Evolutionary conservation across 2,888 invertebrate genomes (phyloP), one percentile per base, ranked within the genome.

Genomic region (Drosophila buzzatii): DNA sequence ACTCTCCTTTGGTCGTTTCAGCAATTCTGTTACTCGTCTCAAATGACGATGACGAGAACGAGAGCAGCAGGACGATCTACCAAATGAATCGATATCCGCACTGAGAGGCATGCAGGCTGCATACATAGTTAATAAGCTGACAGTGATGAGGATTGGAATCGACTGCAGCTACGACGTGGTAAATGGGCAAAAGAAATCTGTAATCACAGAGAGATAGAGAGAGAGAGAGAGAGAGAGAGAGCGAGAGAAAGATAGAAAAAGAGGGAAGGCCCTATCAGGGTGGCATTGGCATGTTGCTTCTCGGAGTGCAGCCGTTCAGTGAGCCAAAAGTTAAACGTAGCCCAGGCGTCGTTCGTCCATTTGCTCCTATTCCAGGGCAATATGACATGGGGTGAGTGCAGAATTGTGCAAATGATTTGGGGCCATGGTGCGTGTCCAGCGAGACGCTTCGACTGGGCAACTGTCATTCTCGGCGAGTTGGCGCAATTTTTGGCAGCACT

Each of bases 351-450:
- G 23, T 27, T 70, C 27, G 27, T 27, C 6, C 27, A 27, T 5
- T 27, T 27, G 27, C 27, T 27, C 27, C 66, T 55, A 58, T 68
- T 67, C 58, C 53, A 53, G 8, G 47, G 33, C 41, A 41, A n/a
- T 33, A 31, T 35, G 27, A n/a, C 47, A n/a, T 10, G 45, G 39
- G 44, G 45, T 3, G 51, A 51, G 27, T 5, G 51, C 58, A 44
- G 41, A 71, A 64, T 60, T 52, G 70, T 84, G 75, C 81, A 79
- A 79, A 87, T 85, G 85, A 87, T 85, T 85, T 85, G 87, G 85
- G 76, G 82, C 81, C 85, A 71, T 79, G 81, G 87, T 85, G 85
- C 85, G 87, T 87, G 85, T 81, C 85, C 85, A 82, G 85, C 80
- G 76, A 80, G 76, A 76, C 85, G 78, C 73, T 80, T 71, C 75